Evolutionary conservation across 2,797 vertebrate species (phyloP), one percentile per base, ranked within the genome.

Genomic region (Steatocranus sp.): DNA sequence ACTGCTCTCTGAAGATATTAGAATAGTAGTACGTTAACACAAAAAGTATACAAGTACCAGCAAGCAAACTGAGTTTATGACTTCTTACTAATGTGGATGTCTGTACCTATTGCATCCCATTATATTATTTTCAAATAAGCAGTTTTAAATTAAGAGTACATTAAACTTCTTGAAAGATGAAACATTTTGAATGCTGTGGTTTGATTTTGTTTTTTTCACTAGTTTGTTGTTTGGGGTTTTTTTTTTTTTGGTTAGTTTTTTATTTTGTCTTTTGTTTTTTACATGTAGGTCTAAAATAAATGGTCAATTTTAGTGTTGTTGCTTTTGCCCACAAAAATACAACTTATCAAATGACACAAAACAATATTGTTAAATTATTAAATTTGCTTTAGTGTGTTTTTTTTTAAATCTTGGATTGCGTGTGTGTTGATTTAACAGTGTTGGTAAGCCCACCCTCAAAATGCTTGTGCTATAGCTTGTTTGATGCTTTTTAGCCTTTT

Each of bases 21-120:
- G 0, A 68, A 68, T 15, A 9, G 20, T 41, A 41, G 20, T 23
- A 41, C 2, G 0, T 41, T 1, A 17, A 25, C 34, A 23, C 36
- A 68, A 68, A 41, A 23, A 68, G 32, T 23, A 68, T 8, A 6
- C 34, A 12, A 5, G 61, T 23, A 2, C 61, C 3, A 66, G 2
- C 12, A 38, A 66, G 36, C 6, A 66, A 66, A 66, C 11, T 66
- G 61, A 66, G 61, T 41, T 41, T 6, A 38, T 41, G n/a, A 66
- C 34, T 23, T 66, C n/a, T 66, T 38, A 66, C 3, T 38, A 38
- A 41, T 23, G n/a, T 6, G 61, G n/a, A 9, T 38, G 7, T 41
- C n/a, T 23, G 0, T 14, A 36, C 1, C 18, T 38, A 14, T 38
- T 38, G n/a, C 32, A 66, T 38, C 18, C 6, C 7, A 38, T 66